A percentile compares a stretch with the other conserved stretches of the same genome.
Evolutionary conservation across 2,888 invertebrate species (phyloP).

Genomic region (Falcaria lacertinaria): DNA sequence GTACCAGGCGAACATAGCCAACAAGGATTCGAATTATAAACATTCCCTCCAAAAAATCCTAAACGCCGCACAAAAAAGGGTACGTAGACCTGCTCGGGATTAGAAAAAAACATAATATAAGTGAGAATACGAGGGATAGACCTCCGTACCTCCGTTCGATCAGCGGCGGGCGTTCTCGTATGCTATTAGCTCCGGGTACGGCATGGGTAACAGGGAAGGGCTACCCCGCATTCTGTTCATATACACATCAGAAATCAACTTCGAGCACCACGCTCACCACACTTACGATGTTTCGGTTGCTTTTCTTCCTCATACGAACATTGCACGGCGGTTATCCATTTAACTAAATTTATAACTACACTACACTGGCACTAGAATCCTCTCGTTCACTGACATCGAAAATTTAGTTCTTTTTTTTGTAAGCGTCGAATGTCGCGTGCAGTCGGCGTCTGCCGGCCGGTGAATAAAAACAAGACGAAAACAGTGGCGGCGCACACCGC

Average conservation of each 20-base stretch:
- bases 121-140: constrained; percentile 71
- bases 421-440: constrained; percentile 76
- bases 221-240: constrained; percentile 65
- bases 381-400: constrained; percentile 70
- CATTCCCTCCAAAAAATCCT: constrained; percentile 65
- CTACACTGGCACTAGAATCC: constrained; percentile 72
- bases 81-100: constrained; percentile 62
- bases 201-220: constrained; percentile 46
- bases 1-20: constrained; percentile 61
- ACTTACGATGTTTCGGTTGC: constrained; percentile 77
- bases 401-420: constrained; percentile 59
- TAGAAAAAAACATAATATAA: constrained; percentile 42
- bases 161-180: constrained; percentile 60
- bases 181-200: constrained; percentile 49
- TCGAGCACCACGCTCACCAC: constrained; percentile 56
- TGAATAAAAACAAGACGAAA: constrained; percentile 66
- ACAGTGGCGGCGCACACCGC: constrained; percentile 79
- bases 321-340: constrained; percentile 77
- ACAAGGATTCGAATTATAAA: constrained; percentile 60
- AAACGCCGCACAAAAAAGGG: constrained; percentile 63
- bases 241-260: constrained; percentile 63
- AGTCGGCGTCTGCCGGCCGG: constrained; percentile 84
- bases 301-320: constrained; percentile 80
- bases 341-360: constrained; percentile 74
- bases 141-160: constrained; percentile 74